Evolutionary conservation across 2,888 invertebrate genomes (phyloP), one percentile per base, ranked within the genome.

Genomic region (Chironomus tentans): DNA sequence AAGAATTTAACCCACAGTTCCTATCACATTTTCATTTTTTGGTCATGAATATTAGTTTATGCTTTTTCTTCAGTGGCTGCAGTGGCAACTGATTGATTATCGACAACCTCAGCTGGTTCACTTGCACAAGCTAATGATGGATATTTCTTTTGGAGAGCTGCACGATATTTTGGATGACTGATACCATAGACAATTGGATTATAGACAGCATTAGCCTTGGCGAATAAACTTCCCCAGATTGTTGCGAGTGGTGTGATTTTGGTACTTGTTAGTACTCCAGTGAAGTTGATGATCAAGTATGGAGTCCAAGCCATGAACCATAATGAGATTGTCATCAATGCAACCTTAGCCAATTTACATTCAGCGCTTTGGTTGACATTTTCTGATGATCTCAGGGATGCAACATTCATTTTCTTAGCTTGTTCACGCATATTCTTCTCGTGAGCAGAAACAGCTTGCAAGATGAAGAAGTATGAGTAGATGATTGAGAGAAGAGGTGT

Each of bases 121-220:
- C 62, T 38, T 2, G 61, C 38, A 18, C 72, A 72, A 38, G 72
- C 18, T 79, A 89, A 81, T 78, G 88, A 88, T 62, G 90, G 90
- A 83, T 89, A 87, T 81, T 86, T 87, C 81, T 87, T 85, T 79
- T 85, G 83, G 56, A 90, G 83, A 15, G 88, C 89, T 74, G 86
- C 86, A 79, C 88, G 85, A 81, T 88, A 89, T 79, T 87, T 88
- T 6, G 88, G 88, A 82, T 89, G 88, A 79, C 88, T 88, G 78
- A 88, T 84, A 61, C 86, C 88, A 79, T 88, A 88, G 6, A 88
- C 88, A 79, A 87, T 86, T 22, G 87, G 87, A 81, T 87, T 87
- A 82, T 86, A 87, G 15, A 87, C 85, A 13, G 87, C 85, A 77
- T 86, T 88, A 5, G 87, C 86, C 81, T 89, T 89, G 77, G 89